Evolutionary conservation across 1,140 invertebrate species (phyloP).

Genomic region (Danaus plexippus): DNA sequence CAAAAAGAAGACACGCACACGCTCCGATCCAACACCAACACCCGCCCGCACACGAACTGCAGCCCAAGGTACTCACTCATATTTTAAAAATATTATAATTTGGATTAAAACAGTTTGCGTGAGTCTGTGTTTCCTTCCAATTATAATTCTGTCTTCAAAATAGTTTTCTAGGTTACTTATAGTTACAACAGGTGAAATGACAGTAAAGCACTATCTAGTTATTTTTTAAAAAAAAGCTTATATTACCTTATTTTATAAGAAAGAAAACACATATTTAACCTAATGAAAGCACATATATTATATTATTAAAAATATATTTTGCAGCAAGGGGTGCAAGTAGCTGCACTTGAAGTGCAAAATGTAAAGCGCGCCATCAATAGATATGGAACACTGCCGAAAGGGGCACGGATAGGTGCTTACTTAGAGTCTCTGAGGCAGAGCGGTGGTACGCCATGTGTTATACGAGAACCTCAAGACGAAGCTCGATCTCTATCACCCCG

Average conservation of each 20-base stretch:
- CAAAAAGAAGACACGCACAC: slow-evolving; percentile 37
- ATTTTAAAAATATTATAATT: background rate
- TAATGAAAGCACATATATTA: background rate
- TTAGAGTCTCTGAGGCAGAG: slow-evolving; percentile 91
- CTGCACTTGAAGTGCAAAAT: slow-evolving; percentile 95
- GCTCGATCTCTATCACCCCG: slow-evolving; percentile 70
- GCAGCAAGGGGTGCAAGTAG: slow-evolving; percentile 81
- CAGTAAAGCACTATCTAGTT: no score
- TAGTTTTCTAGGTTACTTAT: no score
- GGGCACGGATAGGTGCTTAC: slow-evolving; percentile 94
- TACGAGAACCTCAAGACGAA: slow-evolving; percentile 61
- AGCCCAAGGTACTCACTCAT: slow-evolving; percentile 32
- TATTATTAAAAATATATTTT: slow-evolving; percentile 22
- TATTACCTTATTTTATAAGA: no score
- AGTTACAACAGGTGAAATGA: no score
- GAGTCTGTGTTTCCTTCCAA: no score
- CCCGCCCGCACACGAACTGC: slow-evolving; percentile 27
- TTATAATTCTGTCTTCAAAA: no score
- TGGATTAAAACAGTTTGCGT: no score
- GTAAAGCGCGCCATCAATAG: slow-evolving; percentile 95
- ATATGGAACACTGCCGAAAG: slow-evolving; percentile 97
- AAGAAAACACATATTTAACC: no score
- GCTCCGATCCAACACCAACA: slow-evolving; percentile 26
- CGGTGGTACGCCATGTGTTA: slow-evolving; percentile 72
- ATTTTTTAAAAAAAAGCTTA: no score